Evolutionary conservation across 2,888 invertebrate species (phyloP).

Genomic region (Acholoe squamosa): DNA sequence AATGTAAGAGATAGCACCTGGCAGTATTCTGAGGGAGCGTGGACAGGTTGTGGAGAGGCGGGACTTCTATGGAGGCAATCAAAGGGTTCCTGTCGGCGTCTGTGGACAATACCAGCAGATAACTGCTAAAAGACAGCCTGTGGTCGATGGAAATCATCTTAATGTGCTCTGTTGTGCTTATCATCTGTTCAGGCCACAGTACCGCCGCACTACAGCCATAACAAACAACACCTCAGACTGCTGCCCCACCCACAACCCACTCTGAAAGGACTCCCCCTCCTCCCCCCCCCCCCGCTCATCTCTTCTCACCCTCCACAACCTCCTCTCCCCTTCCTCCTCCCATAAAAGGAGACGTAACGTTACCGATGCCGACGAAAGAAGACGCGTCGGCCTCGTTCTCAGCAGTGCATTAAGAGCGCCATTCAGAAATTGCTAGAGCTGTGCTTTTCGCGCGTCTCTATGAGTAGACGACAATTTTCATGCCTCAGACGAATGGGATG

Average conservation of each 20-base stretch:
- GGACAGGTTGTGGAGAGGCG: background rate
- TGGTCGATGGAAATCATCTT: slow-evolving; percentile 44
- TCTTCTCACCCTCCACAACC: background rate
- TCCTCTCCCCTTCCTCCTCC: background rate
- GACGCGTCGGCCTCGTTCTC: background rate
- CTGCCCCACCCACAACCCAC: background rate
- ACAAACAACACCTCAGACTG: slow-evolving; percentile 21
- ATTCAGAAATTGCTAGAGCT: background rate
- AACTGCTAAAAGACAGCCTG: background rate
- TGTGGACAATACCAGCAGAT: slow-evolving; percentile 25
- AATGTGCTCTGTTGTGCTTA: slow-evolving; percentile 5
- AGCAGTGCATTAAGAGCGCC: slow-evolving; percentile 42
- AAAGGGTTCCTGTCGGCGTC: slow-evolving; percentile 2
- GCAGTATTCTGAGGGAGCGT: background rate
- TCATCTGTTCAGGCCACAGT: background rate
- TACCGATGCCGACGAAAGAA: slow-evolving; percentile 1
- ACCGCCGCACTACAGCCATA: background rate
- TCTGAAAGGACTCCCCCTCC: background rate
- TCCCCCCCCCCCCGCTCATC: background rate
- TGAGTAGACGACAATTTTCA: slow-evolving; percentile 9
- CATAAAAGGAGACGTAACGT: slow-evolving; percentile 16
- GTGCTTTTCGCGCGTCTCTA: slow-evolving; percentile 20
- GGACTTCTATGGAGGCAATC: background rate
- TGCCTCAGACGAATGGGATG: too few relatives aligned
- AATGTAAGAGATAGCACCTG: slow-evolving; percentile 30